A percentile compares a stretch with the other conserved stretches of the same genome.
Evolutionary conservation across 2,888 invertebrate genomes (phyloP).

Genomic region (Tupiocoris notatus): DNA sequence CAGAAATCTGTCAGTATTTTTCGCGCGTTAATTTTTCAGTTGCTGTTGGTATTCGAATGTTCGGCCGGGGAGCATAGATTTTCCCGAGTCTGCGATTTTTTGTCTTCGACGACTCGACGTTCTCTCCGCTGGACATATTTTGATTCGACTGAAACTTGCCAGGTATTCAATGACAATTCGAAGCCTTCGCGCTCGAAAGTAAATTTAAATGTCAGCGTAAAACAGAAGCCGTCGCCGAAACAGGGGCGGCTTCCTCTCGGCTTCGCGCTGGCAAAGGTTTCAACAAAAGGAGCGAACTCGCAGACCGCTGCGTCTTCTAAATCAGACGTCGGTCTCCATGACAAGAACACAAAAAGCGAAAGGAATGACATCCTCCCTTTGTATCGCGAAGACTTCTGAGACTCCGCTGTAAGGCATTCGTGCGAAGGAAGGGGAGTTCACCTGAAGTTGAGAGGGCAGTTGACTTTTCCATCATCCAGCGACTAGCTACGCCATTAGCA

Average conservation of each 20-base stretch:
- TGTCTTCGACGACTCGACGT: no score
- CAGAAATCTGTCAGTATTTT: no score
- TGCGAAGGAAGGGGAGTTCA: not conserved
- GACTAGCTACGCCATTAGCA: conserved; percentile 23
- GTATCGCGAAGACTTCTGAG: conserved; percentile 20
- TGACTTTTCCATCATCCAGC: conserved; percentile 29
- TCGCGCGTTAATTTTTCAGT: no score
- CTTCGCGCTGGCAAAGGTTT: conserved; percentile 28
- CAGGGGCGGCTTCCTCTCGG: conserved; percentile 16
- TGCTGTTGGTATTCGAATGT: no score
- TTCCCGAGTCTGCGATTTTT: no score
- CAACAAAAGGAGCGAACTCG: conserved; percentile 13
- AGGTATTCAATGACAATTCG: no score
- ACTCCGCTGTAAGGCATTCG: no score
- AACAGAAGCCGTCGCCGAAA: conserved; percentile 12
- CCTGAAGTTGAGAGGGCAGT: not conserved
- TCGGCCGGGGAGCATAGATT: no score
- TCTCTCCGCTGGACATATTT: no score
- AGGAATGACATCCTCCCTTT: conserved; percentile 41
- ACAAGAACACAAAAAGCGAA: conserved; percentile 38
- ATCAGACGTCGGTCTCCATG: conserved; percentile 41
- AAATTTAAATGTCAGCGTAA: conserved; percentile 19
- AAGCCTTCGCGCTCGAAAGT: no score
- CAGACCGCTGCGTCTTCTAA: conserved; percentile 34
- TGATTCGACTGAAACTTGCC: no score